A percentile compares a stretch with the other conserved stretches of the same genome.
Evolutionary conservation across 2,113 vertebrate genomes (phyloP).

Genomic region (Heterocephalus glaber): DNA sequence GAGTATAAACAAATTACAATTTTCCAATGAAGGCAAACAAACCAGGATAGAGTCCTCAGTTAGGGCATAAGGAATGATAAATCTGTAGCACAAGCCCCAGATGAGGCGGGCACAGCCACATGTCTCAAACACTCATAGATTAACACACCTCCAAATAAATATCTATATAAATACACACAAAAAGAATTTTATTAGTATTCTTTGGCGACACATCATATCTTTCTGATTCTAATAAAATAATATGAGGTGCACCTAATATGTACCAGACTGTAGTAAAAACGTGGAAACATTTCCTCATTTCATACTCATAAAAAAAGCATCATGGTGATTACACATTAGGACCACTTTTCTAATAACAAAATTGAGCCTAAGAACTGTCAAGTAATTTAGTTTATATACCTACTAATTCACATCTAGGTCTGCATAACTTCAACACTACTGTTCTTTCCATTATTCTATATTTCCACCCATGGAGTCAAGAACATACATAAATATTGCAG

Average conservation of each 20-base stretch:
- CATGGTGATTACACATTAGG: neutral
- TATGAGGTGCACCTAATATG: neutral
- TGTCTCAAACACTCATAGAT: neutral
- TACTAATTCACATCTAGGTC: neutral
- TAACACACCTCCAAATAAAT: neutral
- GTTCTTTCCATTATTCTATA: neutral
- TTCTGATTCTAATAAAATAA: neutral
- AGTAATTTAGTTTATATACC: neutral
- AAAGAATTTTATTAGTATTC: neutral
- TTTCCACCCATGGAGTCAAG: neutral
- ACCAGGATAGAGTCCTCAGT: neutral
- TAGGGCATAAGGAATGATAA: neutral
- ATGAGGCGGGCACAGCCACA: neutral
- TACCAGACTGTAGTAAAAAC: neutral
- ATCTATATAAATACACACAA: neutral
- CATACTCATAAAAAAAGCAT: neutral
- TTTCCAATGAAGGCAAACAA: conserved; percentile 46
- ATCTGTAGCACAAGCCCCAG: neutral
- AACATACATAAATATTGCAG: neutral
- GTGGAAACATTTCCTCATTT: neutral
- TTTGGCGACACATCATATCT: neutral
- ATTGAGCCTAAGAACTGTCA: neutral
- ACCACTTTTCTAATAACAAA: neutral
- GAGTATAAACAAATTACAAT: conserved; percentile 60
- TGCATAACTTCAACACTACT: neutral